phyloP scores from a whole-genome alignment of 2,797 vertebrate species.

The Varecia variegata region DNA sequence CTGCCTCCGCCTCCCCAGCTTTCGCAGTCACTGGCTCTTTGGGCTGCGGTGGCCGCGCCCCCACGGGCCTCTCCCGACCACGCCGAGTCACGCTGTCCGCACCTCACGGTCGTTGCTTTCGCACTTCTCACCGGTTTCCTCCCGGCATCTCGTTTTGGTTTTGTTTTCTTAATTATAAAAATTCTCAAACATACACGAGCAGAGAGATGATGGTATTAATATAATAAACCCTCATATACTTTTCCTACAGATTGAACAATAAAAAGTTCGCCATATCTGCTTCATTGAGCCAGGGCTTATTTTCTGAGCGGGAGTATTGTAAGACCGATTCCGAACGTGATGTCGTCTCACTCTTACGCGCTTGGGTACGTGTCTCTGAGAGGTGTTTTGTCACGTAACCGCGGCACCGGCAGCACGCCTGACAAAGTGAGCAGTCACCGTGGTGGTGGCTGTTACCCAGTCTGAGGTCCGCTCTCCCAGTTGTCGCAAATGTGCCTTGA shows the following conservation, averaged over 20 bases:
- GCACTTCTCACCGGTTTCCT: not conserved
- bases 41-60: not conserved
- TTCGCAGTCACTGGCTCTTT: not conserved
- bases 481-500: not conserved
- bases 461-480: not conserved
- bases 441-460: not conserved
- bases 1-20: not conserved
- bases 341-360: not conserved
- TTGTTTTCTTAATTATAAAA: not conserved
- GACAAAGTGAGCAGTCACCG: not conserved
- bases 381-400: not conserved
- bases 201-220: not conserved
- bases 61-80: not conserved
- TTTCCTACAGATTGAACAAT: not conserved
- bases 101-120: not conserved
- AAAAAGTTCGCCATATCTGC: not conserved
- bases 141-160: not conserved
- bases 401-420: not conserved
- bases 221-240: not conserved
- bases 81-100: not conserved
- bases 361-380: not conserved
- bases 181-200: not conserved
- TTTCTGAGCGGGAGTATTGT: not conserved
- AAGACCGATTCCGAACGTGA: not conserved
- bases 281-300: not conserved